Base-by-base conservation (phyloP, 2,113 vertebrate genomes). In the Lonchura striata region DNA sequence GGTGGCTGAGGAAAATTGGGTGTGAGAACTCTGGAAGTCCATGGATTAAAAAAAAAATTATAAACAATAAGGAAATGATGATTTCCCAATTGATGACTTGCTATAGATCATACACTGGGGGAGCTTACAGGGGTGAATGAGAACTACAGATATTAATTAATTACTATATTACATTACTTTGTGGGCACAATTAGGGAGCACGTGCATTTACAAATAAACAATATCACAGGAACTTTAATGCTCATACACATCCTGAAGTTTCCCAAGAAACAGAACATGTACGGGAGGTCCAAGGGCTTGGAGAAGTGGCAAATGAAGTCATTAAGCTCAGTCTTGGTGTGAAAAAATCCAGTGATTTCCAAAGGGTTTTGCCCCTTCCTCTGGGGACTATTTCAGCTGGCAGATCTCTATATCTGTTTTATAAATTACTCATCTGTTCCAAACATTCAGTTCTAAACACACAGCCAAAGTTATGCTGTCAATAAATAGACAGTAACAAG, bases 391-490 rank as follows among this genome's bases (percentile, higher is more conserved):
- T 80, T 88, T 76, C 63, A 60, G 7, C 33, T 59, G 56, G 52
- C 31, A 82, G 30, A 41, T 49, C 7, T 11, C 19, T 41, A 23
- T 35, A 84, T 79, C 6, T 71, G 5, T 17, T 77, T 49, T 31
- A 13, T 21, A 2, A 7, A 8, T 17, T n/a, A 44, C 63, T n/a
- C 3, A 17, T 47, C 23, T 53, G 9, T 56, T 44, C n/a, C 19
- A 60, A 33, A 28, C 6, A 22, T 3, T 52, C 35, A 52, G 20
- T 56, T 85, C 35, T 46, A 41, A 71, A 22, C 5, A 17, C 44
- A 28, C 16, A 87, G 3, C 0, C 0, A 1, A 57, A 44, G 20
- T 50, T 70, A 13, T 12, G 15, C n/a, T 39, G 30, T 37, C 44
- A 37, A 0, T 37, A 50, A 82, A 41, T 11, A 9, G n/a, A 13